phyloP scores from a whole-genome alignment of 2,797 vertebrate genomes.

The Hydrolagus colliei region DNA sequence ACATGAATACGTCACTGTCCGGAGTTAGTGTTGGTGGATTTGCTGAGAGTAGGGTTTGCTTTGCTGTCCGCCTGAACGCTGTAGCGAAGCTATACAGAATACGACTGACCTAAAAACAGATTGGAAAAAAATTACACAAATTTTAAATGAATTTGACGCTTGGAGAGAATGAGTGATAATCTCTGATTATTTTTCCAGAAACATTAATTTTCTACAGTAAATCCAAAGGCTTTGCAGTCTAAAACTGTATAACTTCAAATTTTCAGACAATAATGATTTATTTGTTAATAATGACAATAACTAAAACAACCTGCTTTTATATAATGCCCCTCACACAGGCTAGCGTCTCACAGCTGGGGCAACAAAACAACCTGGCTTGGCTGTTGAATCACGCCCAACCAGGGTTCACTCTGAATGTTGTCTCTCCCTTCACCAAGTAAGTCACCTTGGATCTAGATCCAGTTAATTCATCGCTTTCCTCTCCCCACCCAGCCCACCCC shows the following conservation, averaged over 20 bases:
- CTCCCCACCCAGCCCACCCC: no score
- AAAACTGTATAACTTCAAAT: not conserved
- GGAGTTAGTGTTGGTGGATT: slow-evolving; percentile 76
- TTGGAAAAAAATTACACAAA: not conserved
- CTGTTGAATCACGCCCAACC: no score
- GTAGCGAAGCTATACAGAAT: slow-evolving; percentile 98
- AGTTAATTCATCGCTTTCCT: no score
- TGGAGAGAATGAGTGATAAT: not conserved
- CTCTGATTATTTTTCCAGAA: not conserved
- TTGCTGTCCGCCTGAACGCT: slow-evolving; percentile 88
- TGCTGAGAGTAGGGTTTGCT: slow-evolving; percentile 69
- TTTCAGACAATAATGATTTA: not conserved
- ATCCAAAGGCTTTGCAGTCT: not conserved
- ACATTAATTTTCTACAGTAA: not conserved
- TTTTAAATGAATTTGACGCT: not conserved
- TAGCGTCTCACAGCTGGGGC: no score
- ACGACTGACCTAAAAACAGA: slow-evolving; percentile 75
- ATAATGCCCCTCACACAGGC: no score
- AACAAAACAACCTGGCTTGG: no score
- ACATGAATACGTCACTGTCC: slow-evolving; percentile 93
- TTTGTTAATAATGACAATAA: no score
- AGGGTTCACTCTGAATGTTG: no score
- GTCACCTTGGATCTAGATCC: no score
- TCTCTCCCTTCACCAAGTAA: no score
- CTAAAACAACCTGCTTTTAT: no score